Percentiles rank a stretch among this genome's conserved stretches.
These are phyloP conservation scores for Pyrrhosoma nymphula DNA, from an alignment of 2,888 invertebrate genomes.

Conservation along the genomic window DNA sequence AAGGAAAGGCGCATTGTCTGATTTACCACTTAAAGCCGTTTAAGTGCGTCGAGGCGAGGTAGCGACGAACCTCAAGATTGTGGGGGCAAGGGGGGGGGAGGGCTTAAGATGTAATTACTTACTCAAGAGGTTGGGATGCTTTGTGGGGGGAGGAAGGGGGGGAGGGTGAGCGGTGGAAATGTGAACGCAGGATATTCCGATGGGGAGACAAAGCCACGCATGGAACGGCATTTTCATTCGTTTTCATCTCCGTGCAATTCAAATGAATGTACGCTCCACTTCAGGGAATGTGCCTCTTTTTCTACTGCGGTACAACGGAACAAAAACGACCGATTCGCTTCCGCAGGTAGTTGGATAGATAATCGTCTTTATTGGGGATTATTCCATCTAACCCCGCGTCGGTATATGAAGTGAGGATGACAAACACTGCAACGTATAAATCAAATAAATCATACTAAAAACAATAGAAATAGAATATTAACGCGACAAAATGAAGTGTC, in stretches of 20 bases:
- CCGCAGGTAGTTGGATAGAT: too few relatives aligned
- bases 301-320: too few relatives aligned
- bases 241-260: background rate
- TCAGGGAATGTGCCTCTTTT: too few relatives aligned
- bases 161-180: background rate
- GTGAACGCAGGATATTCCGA: background rate
- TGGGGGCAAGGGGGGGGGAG: background rate
- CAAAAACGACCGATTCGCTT: too few relatives aligned
- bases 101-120: conserved; percentile 4
- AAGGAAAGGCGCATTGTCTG: conserved; percentile 1
- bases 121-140: background rate
- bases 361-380: too few relatives aligned
- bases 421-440: too few relatives aligned
- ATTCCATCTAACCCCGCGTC: too few relatives aligned
- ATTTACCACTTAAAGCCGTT: background rate
- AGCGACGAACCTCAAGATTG: background rate
- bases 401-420: too few relatives aligned
- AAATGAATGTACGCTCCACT: background rate
- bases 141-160: background rate
- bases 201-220: background rate
- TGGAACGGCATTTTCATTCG: background rate
- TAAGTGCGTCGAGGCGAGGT: background rate
- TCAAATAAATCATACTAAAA: too few relatives aligned
- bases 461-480: too few relatives aligned
- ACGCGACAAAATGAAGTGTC: too few relatives aligned